Evolutionary conservation across 1,140 invertebrate species (phyloP), one percentile per base, ranked within the genome.

Genomic region (Atta colombica): DNA sequence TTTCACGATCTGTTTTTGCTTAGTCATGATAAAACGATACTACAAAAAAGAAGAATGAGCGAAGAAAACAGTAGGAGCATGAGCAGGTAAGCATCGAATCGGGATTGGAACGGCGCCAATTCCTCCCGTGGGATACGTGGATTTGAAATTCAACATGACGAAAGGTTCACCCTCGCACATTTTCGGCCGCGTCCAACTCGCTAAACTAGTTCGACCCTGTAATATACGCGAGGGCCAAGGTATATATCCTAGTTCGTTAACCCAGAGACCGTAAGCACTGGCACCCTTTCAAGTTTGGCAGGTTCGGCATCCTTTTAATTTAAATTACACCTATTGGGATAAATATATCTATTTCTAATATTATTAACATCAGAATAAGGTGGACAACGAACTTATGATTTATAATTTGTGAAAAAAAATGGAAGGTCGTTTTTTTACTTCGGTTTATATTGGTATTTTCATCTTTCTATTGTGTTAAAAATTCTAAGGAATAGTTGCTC

Each of bases 91-190:
- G 86, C 81, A 75, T 85, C 60, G 77, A 87, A 92, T 93, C 92
- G 87, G 86, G 89, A 93, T 93, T 93, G 93, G 92, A 93, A 28
- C 66, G 53, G 45, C 68, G 92, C 93, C 93, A 93, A 89, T 87
- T 87, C 69, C 71, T 71, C 69, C 85, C 84, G 75, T 72, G 74
- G 80, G 82, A 91, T 90, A 88, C 82, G 82, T 66, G 78, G 71
- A 91, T 91, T 91, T 91, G 85, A 91, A 91, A 90, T 91, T 91
- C 90, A 91, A 91, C 89, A 65, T 87, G 89, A 87, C 86, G 87
- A 91, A 85, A 89, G 87, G 58, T 82, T 89, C 66, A 77, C 78
- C 81, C 77, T 75, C 77, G 25, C 89, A 39, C 75, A 63, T 72
- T 63, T 77, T 88, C 82, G 86, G 65, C 77, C 77, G 77, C 80